Percentiles rank a stretch among this genome's conserved stretches.
Conservation (phyloP, 1,140 invertebrate genomes). For the Conopomorpha cramerella region DNA sequence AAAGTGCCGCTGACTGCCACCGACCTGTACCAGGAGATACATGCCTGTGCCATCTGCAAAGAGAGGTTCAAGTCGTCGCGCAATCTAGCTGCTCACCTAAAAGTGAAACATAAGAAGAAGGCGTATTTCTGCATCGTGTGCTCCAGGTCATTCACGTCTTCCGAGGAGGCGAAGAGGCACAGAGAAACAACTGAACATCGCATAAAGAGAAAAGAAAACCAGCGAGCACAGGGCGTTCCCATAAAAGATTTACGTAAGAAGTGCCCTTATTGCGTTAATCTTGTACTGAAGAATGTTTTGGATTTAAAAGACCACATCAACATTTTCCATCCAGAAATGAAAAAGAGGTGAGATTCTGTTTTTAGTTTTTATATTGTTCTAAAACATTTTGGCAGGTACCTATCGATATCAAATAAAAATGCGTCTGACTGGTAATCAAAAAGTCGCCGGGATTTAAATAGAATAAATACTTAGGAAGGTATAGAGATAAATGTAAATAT, state of each 20-base stretch:
- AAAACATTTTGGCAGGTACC: too few species aligned
- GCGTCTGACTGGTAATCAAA: too few species aligned
- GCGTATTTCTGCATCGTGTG: slow-evolving; percentile 73
- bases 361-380: too few species aligned
- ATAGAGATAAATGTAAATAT: too few species aligned
- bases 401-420: too few species aligned
- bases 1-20: slow-evolving; percentile 53
- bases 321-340: slow-evolving; percentile 63
- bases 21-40: slow-evolving; percentile 68
- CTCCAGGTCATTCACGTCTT: slow-evolving; percentile 64
- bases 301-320: slow-evolving; percentile 70
- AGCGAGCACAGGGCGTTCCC: slow-evolving; percentile 32
- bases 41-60: slow-evolving; percentile 64
- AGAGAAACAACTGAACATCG: slow-evolving; percentile 67
- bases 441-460: too few species aligned
- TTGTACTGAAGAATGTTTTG: slow-evolving; percentile 57
- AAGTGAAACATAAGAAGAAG: slow-evolving; percentile 57
- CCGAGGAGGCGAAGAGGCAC: slow-evolving; percentile 69
- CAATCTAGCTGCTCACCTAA: slow-evolving; percentile 69
- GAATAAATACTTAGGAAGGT: too few species aligned
- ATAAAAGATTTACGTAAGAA: slow-evolving; percentile 45
- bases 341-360: too few species aligned
- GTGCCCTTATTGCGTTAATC: slow-evolving; percentile 66
- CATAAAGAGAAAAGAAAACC: slow-evolving; percentile 51
- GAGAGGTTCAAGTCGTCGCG: slow-evolving; percentile 64